These are phyloP conservation scores for Autographa gamma DNA, from an alignment of 2,888 invertebrate genomes.

Conservation along the genomic window DNA sequence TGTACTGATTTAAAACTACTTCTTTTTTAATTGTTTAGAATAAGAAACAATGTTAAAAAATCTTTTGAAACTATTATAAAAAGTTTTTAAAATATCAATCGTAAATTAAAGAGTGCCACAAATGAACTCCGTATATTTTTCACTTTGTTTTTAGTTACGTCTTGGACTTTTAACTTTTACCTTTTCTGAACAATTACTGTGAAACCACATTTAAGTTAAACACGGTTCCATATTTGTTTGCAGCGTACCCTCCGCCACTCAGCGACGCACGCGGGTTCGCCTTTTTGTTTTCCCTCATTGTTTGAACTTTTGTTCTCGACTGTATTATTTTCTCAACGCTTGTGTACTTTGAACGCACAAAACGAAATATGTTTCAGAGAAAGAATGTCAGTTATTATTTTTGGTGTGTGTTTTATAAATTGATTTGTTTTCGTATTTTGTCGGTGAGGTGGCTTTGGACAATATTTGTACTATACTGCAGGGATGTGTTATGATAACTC, in stretches of 20 bases:
- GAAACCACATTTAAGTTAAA: slow-evolving; percentile 35
- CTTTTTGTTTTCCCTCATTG: slow-evolving; percentile 55
- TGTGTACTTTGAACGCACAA: slow-evolving; percentile 53
- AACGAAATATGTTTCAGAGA: slow-evolving; percentile 50
- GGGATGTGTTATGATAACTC: not conserved
- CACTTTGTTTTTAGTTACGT: not conserved
- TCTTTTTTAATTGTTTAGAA: too few relatives aligned
- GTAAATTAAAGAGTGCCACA: too few relatives aligned
- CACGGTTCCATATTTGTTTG: slow-evolving; percentile 22
- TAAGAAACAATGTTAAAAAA: too few relatives aligned
- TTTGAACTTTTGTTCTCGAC: slow-evolving; percentile 61
- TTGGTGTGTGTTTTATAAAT: slow-evolving; percentile 25
- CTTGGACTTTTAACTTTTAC: slow-evolving; percentile 18
- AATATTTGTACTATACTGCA: slow-evolving; percentile 21
- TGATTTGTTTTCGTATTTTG: slow-evolving; percentile 24
- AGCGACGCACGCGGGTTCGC: slow-evolving; percentile 41
- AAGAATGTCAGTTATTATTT: slow-evolving; percentile 36
- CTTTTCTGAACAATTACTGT: slow-evolving; percentile 26
- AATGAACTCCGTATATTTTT: too few relatives aligned
- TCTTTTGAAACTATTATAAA: too few relatives aligned
- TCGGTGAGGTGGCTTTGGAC: slow-evolving; percentile 2
- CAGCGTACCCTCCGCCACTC: slow-evolving; percentile 45
- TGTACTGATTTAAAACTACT: too few relatives aligned
- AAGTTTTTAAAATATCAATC: too few relatives aligned
- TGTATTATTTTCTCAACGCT: slow-evolving; percentile 61